Evolutionary conservation across 1,140 invertebrate species (phyloP).

Genomic region (Solenopsis invicta): DNA sequence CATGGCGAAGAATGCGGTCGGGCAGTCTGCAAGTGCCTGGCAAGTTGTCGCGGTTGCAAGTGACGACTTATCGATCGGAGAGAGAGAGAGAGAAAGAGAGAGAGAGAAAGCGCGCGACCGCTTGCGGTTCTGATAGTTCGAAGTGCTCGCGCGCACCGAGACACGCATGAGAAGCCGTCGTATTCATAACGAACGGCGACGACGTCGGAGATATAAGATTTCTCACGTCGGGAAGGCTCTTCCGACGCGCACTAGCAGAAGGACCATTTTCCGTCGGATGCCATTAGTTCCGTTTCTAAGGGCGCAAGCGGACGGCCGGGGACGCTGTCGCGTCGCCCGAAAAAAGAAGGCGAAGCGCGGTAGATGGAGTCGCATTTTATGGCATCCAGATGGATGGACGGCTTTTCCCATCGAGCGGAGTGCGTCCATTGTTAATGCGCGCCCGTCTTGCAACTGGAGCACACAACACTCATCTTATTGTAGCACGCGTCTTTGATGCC

Average conservation of each 20-base stretch:
- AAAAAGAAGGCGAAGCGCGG: neutral
- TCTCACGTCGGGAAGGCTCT: neutral
- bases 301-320: neutral
- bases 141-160: neutral
- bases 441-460: neutral
- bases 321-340: neutral
- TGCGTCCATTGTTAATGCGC: constrained; percentile 33
- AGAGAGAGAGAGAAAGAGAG: too few species aligned
- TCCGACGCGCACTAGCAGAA: neutral
- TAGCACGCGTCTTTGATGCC: constrained; percentile 11
- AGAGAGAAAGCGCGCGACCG: neutral
- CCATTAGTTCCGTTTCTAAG: constrained; percentile 20
- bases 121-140: constrained; percentile 38
- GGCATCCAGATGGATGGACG: constrained; percentile 6
- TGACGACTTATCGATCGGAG: constrained; percentile 41
- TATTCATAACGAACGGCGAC: constrained; percentile 24
- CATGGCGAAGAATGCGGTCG: constrained; percentile 29
- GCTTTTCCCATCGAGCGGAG: constrained; percentile 5
- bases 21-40: constrained; percentile 27
- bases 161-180: neutral
- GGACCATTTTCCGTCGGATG: neutral
- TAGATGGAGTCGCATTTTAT: constrained; percentile 9
- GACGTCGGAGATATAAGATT: constrained; percentile 12
- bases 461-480: constrained; percentile 3
- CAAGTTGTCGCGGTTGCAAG: constrained; percentile 48